Evolutionary conservation across 1,140 invertebrate genomes (phyloP), one percentile per base, ranked within the genome.

Genomic region (Euura lappo): DNA sequence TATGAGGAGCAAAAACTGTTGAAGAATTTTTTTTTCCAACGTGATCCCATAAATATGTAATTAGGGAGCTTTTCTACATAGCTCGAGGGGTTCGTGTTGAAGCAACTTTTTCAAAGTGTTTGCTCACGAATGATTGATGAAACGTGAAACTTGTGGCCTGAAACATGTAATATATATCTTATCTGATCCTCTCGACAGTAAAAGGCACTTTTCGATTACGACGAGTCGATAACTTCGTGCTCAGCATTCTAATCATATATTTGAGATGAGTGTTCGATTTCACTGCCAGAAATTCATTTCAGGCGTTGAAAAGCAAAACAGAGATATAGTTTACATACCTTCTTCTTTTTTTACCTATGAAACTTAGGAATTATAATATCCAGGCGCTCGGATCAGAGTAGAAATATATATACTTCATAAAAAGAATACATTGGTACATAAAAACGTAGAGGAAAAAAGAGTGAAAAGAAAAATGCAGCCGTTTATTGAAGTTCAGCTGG

Each of bases 61-160:
- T 60, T 60, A 60, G 51, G 51, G 51, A 60, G 51, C 51, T 28
- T 28, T 60, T 60, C 51, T 60, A 60, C 51, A 60, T n/a, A 60
- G 51, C 51, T 60, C 13, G 51, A 60, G 51, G 51, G 51, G 3
- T 60, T 60, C 51, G 51, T 60, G 13, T 60, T n/a, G 51, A 3
- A 60, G 13, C 8, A 60, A 60, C 51, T 60, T 60, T 60, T 60
- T 60, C 13, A 60, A 60, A 60, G 51, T 60, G 51, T 60, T 60
- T 60, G 51, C 51, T 11, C 51, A n/a, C 51, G 8, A 60, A 60
- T 60, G 51, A 60, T 60, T 60, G 51, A 60, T 60, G 51, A 60
- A 60, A 60, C 51, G 51, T 60, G 51, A 60, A 60, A 60, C 51
- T 60, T 60, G 51, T n/a, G 51, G 51, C 51, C 51, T 60, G 51